phyloP scores from a whole-genome alignment of 2,888 invertebrate genomes.

The Leistus spinibarbis region DNA sequence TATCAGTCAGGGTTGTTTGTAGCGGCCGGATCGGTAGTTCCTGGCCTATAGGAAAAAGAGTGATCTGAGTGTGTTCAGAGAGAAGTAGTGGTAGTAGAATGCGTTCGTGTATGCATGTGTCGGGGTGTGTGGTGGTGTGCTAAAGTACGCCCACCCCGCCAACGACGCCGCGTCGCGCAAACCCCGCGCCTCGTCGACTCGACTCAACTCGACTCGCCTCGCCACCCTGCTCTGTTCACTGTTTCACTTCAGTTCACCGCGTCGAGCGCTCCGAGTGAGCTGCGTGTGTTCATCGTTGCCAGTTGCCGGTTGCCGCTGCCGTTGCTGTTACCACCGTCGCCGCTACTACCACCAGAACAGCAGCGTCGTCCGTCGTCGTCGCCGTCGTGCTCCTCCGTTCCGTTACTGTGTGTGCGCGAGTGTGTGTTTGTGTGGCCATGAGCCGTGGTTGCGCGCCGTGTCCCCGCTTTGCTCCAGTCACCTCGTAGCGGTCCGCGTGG shows the following conservation, averaged over 20 bases:
- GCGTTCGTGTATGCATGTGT: not conserved
- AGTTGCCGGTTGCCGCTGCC: not conserved
- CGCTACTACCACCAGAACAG: not conserved
- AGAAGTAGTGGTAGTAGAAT: not conserved
- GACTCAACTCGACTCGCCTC: constrained; percentile 51
- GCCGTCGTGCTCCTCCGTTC: not conserved
- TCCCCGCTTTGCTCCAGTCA: constrained; percentile 52
- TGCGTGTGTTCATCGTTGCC: not conserved
- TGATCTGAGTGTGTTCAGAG: not conserved
- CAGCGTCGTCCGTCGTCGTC: not conserved
- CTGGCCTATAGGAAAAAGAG: not conserved
- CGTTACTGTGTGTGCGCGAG: not conserved
- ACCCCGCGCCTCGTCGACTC: constrained; percentile 24
- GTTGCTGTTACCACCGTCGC: not conserved
- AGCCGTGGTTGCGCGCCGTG: constrained; percentile 44
- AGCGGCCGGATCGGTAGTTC: constrained; percentile 29
- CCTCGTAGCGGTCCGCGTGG: constrained; percentile 57
- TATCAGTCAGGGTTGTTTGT: constrained; percentile 34
- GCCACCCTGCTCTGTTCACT: constrained; percentile 44
- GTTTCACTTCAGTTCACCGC: constrained; percentile 3
- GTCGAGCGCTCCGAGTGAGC: not conserved
- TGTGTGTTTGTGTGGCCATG: constrained; percentile 30
- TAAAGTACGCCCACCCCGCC: constrained; percentile 45
- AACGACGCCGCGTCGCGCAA: constrained; percentile 53
- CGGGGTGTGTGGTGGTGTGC: not conserved